Base-by-base conservation (phyloP, 2,113 vertebrate species). In the Nesogale talazaci region DNA sequence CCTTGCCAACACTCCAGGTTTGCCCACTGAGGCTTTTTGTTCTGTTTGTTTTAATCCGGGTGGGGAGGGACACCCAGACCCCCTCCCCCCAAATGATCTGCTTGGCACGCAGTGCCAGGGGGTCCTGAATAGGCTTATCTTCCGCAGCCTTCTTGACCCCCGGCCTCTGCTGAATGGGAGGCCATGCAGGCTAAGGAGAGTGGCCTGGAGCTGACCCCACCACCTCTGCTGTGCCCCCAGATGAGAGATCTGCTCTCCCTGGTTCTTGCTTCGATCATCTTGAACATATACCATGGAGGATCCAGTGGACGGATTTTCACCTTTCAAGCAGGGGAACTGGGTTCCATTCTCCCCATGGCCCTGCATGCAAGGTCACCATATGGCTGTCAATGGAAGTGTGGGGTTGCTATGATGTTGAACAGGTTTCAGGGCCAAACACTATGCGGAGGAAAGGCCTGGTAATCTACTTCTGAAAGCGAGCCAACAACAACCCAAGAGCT, bases 21-120 rank as follows among this genome's bases (percentile, higher is more conserved):
- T 77, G 83, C 67, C 57, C 46, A 77, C n/a, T 88, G 76, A 77
- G 63, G 56, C 11, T 65, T 61, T 80, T 92, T 94, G 78, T 72
- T 91, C 65, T 42, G 65, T 78, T 94, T 90, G 34, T 63, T 87
- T 92, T 84, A 84, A 69, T 85, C 3, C 27, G 69, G 19, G 9
- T 57, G 11, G 20, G 31, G 19, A 3, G 14, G 27, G 70, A n/a
- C 46, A 89, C 11, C 29, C 52, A 27, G 40, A 57, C 40, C 72
- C 76, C 42, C 42, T 46, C 42, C 42, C 42, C 46, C 46, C 10
- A 94, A 77, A 38, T 42, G n/a, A 20, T 78, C 56, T 81, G 56
- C 38, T 88, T 89, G 61, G 56, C 63, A 59, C 57, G 81, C 38
- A 83, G 40, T 93, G 46, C 38, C 3, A 80, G n/a, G 16, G 4